Evolutionary conservation across 2,888 invertebrate species (phyloP), one percentile per base, ranked within the genome.

Genomic region (Unio delphinus): DNA sequence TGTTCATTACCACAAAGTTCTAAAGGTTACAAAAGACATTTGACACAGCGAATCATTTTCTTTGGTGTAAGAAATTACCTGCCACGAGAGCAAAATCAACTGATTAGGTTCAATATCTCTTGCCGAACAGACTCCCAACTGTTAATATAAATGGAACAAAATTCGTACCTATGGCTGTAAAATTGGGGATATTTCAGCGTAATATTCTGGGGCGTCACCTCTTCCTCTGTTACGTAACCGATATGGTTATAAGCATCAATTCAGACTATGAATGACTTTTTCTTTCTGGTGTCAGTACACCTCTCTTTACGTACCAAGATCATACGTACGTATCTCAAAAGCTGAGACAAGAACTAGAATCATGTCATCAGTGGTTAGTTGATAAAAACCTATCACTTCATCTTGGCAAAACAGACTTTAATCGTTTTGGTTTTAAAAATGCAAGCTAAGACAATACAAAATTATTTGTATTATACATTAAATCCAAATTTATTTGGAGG

Each of bases 181-280:
- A 45, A 26, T 60, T 28, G 55, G 15, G 60, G 45, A 15, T 45
- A 45, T 17, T 34, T 23, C 20, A 11, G 58, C 26, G 57, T 61
- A 5, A 15, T 57, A 57, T 63, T 68, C 28, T 60, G 59, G 3
- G 60, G 66, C 66, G 23, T 4, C 60, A 45, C 18, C 61, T 67
- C 15, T 63, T 57, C 58, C 55, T 68, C 18, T 55, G 30, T n/a
- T 5, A 56, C 28, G 30, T 64, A 15, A 55, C 26, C 28, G 56
- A 67, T 61, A 61, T 67, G 63, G 34, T 57, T 56, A 56, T 63
- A 20, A 68, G 54, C 55, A 68, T 68, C 34, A 56, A 57, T 63
- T 45, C 55, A 30, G 63, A 68, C 23, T 57, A 58, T 55, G 57
- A 68, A 63, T 68, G 58, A 58, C 26, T 67, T 61, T 34, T 67